Evolutionary conservation across 2,888 invertebrate genomes (phyloP), one percentile per base, ranked within the genome.

Genomic region (Cephonodes hylas): DNA sequence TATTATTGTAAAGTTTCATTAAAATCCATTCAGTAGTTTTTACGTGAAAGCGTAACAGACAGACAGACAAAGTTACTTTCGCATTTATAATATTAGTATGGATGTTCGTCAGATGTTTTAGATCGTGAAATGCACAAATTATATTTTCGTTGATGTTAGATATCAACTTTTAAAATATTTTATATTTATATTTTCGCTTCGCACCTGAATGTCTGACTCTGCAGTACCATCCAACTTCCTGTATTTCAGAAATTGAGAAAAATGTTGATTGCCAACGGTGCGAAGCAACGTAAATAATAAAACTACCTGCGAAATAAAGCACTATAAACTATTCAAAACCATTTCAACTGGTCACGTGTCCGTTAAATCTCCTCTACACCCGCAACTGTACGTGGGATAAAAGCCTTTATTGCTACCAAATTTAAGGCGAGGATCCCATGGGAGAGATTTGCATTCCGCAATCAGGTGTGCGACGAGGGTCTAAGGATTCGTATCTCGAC

Each of bases 401-500:
- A 77, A 76, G 74, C 66, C 80, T 77, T 73, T 83, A 83, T 84
- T 76, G 69, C 64, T 68, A 69, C 71, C 69, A 70, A 64, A 73
- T 79, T 77, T 80, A 76, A 75, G 73, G 70, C 67, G 72, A 79
- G 65, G 76, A 66, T 84, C 82, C 79, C 79, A 58, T 75, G 80
- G 77, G 84, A 42, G 44, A 76, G 70, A 81, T 84, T 83, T 79
- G 78, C 79, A 79, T 84, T 81, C 83, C 83, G 82, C 82, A 85
- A 85, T 83, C 85, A 84, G 85, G 83, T 85, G 77, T 82, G 73
- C 77, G 79, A 81, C 77, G 77, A 81, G 85, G 84, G 85, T 81
- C 77, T 75, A 75, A 74, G 78, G 77, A 80, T 75, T 80, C 75
- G 72, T 79, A 79, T 79, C 80, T 84, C 80, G 79, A 81, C 81